Evolutionary conservation across 64 coral and sea anemone genomes (phyloP), one percentile per base, ranked within the genome.

Genomic region (Pocillopora verrucosa): DNA sequence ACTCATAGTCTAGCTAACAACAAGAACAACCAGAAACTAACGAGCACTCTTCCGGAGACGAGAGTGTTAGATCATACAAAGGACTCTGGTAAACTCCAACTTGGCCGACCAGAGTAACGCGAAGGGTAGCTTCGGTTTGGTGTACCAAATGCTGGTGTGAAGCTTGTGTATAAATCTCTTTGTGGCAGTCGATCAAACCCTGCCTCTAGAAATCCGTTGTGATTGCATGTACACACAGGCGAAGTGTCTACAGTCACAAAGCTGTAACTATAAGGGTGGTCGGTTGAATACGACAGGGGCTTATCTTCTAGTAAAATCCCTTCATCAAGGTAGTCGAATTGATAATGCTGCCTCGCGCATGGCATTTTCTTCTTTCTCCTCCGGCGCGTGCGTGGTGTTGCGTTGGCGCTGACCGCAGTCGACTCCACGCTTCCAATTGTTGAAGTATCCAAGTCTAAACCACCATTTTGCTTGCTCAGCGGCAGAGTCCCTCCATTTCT

Each of bases 311-410:
- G 14, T 65, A 94, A 58, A 36, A 94, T 89, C 20, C 88, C 88
- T 80, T 94, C 92, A 60, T 92, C 90, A 45, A 92, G 63, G 61
- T 92, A 92, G 60, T 92, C 74, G 68, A 92, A 87, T 61, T 87
- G 86, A 65, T 88, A 88, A 58, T 88, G 90, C 17, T 60, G 73
- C 58, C 86, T 83, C 5, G 89, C 73, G 61, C 87, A 80, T 26
- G 87, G 83, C 65, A 89, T 87, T 22, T 89, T 89, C 76, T 91
- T 79, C 75, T 94, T 94, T 83, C 86, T 94, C 76, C 90, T 94
- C 74, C 88, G 34, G 74, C 84, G 83, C 62, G 74, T 86, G 72
- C 60, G 57, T 13, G 89, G 89, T 56, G 89, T 91, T 83, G 74
- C 20, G 20, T 38, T 74, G 26, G 9, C 58, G 25, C 59, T 84